Evolutionary conservation across 2,113 vertebrate species (phyloP), one percentile per base, ranked within the genome.

Genomic region (Pseudonaja textilis): DNA sequence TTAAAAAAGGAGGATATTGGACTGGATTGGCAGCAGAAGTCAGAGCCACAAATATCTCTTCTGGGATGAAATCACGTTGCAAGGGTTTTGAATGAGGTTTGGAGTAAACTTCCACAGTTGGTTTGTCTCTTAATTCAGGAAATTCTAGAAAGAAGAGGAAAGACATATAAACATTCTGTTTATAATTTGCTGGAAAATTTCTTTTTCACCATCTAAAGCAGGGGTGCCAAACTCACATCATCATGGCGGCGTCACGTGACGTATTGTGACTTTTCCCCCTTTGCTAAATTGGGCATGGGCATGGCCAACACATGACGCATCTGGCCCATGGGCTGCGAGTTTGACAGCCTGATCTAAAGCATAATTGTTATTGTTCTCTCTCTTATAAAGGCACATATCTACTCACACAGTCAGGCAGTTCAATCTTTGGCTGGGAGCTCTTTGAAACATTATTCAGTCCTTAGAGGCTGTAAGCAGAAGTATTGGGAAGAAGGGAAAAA

Each of bases 31-130:
- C 96, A 0, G 97, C 96, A 93, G 92, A 97, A 18, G 96, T 97
- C 42, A 99, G 96, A 92, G 97, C 97, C 92, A 95, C 94, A 85
- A 99, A 97, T 91, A 99, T 95, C 92, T 98, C 98, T 47, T 98
- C 95, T 10, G 98, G 98, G 93, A 98, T 96, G 88, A 94, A 97
- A n/a, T 97, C 94, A 10, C 85, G 93, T 89, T 94, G 95, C 81
- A 96, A 94, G 3, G 94, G 88, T 23, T 94, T 54, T 39, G 94
- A 94, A 93, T 95, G 29, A n/a, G 90, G 74, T 88, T 95, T 96
- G 87, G 88, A 85, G 12, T 0, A 20, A 16, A 95, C 93, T 89
- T 94, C 56, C 3, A 88, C 12, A 64, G 1, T 25, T n/a, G 57
- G 93, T 86, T 90, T 94, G 85, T 69, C 95, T 85, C 34, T 96